These are phyloP conservation scores for Drosophila tani DNA, from an alignment of 1,140 invertebrate species.

Conservation along the genomic window DNA sequence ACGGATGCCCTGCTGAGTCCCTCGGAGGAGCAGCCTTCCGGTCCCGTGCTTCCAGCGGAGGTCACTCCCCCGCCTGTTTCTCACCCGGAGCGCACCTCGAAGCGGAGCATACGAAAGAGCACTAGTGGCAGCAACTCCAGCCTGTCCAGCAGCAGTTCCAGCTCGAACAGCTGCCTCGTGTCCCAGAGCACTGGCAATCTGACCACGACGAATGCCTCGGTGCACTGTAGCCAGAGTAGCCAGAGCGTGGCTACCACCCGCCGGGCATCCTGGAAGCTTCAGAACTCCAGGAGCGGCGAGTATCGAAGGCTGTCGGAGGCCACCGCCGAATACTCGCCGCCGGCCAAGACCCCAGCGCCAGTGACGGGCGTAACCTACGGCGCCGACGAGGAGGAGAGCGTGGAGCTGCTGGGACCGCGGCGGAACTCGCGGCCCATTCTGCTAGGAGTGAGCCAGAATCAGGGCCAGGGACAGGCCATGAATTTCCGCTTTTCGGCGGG, in stretches of 20 bases:
- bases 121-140: conserved; percentile 73
- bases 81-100: conserved; percentile 18
- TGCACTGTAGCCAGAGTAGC: conserved; percentile 61
- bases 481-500: conserved; percentile 84
- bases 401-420: conserved; percentile 66
- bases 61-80: not conserved
- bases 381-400: conserved; percentile 67
- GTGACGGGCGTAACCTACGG: conserved; percentile 36
- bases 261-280: conserved; percentile 74
- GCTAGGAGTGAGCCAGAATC: conserved; percentile 45
- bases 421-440: conserved; percentile 54
- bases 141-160: conserved; percentile 71
- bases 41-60: conserved; percentile 1
- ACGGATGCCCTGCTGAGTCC: conserved; percentile 72
- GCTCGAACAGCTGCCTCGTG: conserved; percentile 67
- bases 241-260: conserved; percentile 59
- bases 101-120: conserved; percentile 31
- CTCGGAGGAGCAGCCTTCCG: conserved; percentile 46
- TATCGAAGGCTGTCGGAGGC: conserved; percentile 72
- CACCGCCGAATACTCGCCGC: conserved; percentile 64
- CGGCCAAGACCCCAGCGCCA: conserved; percentile 58
- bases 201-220: conserved; percentile 62
- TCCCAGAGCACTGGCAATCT: conserved; percentile 69
- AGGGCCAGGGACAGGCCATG: conserved; percentile 58
- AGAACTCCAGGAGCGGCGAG: conserved; percentile 70